phyloP scores from a whole-genome alignment of 2,797 vertebrate genomes.

The Geotrypetes seraphini region DNA sequence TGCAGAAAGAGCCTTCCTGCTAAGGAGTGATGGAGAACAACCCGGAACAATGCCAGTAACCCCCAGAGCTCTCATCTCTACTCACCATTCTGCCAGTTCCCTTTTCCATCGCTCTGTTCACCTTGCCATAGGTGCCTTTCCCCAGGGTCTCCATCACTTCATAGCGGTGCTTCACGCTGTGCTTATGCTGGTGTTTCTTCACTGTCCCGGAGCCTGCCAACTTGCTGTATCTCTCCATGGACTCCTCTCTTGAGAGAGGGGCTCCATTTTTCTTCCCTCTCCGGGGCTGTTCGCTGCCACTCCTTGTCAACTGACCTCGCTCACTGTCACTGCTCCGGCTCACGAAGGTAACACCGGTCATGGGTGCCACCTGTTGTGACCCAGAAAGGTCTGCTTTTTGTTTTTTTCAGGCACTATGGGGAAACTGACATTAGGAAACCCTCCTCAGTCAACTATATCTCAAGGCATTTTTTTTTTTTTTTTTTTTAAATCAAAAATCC shows the following conservation, averaged over 20 bases:
- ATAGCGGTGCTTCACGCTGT: slow-evolving; percentile 64
- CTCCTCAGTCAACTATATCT: too few relatives aligned
- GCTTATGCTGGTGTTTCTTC: slow-evolving; percentile 67
- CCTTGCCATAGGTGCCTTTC: slow-evolving; percentile 65
- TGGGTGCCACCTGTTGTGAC: background rate
- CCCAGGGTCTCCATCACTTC: slow-evolving; percentile 68
- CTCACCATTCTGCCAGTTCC: slow-evolving; percentile 51
- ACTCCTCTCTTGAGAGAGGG: background rate
- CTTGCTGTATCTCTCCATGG: background rate
- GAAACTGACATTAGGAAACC: too few relatives aligned
- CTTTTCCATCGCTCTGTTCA: slow-evolving; percentile 62
- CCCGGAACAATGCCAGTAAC: too few relatives aligned
- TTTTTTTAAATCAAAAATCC: too few relatives aligned
- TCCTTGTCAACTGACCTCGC: slow-evolving; percentile 35
- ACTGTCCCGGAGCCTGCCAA: slow-evolving; percentile 22
- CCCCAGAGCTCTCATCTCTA: background rate
- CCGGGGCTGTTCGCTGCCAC: slow-evolving; percentile 29
- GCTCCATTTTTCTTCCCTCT: slow-evolving; percentile 17
- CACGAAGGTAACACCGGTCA: slow-evolving; percentile 17
- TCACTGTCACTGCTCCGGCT: slow-evolving; percentile 1
- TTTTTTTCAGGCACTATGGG: too few relatives aligned
- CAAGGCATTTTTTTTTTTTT: too few relatives aligned
- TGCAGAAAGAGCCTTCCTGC: too few relatives aligned
- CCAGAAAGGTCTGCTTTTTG: too few relatives aligned
- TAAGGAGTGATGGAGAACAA: too few relatives aligned